Base-by-base conservation (phyloP, 2,113 vertebrate genomes). In the Octodon degus region DNA sequence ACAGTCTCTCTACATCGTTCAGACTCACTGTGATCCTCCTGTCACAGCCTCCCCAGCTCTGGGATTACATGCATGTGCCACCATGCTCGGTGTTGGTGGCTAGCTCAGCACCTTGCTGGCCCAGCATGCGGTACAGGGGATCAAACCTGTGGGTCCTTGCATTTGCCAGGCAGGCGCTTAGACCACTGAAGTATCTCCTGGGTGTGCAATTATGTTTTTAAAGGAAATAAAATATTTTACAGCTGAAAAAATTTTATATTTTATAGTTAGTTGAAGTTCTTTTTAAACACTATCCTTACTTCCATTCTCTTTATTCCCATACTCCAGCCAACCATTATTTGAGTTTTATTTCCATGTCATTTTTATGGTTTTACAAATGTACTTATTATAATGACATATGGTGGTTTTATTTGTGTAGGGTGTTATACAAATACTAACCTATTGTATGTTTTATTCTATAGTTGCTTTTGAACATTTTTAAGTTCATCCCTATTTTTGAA, bases 401-500 rank as follows among this genome's bases (percentile, higher is more conserved):
- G 3, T 47, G 17, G 0, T 68, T 70, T 84, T 74, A 68, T 86
- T 32, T 30, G 17, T 70, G 93, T 91, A 68, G 82, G 80, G 25
- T 93, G 53, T 90, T 67, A 32, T 13, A 25, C 58, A 89, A 92
- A 92, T 70, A 47, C 47, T 83, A n/a, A 90, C 0, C 13, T 92
- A 63, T 7, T 25, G 10, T 53, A 40, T 50, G 6, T 92, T 62
- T 68, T 93, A 50, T 79, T 95, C 50, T 95, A 10, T 3, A 65
- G 1, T 62, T 76, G 14, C 72, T 30, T 85, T 84, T 40, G 43
- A 79, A 27, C 30, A n/a, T 7, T 67, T 30, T n/a, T 25, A 14
- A 68, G 67, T 87, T 88, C 82, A 90, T 14, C 55, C 50, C 85
- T 81, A 7, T 88, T 95, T 95, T 74, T 95, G 90, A 74, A 68